Conservation (phyloP, 2,797 vertebrate genomes). For the Alca torda region DNA sequence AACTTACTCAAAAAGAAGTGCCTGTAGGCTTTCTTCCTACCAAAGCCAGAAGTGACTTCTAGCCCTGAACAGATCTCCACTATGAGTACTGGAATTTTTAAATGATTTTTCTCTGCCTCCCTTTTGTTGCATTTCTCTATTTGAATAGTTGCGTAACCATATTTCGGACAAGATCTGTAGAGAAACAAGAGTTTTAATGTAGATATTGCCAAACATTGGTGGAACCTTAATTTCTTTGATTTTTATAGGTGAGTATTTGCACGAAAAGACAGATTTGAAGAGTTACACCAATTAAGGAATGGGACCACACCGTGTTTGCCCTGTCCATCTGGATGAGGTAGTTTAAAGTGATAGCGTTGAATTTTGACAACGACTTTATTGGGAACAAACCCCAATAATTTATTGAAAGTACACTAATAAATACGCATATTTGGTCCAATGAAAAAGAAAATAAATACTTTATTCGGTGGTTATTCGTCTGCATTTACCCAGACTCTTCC, state of each 20-base stretch:
- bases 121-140: background rate
- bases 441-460: background rate
- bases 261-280: background rate
- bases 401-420: background rate
- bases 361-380: background rate
- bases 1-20: conserved; percentile 49
- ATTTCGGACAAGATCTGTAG: background rate
- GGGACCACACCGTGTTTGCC: rapidly evolving
- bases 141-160: background rate
- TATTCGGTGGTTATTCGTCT: background rate
- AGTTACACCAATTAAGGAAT: background rate
- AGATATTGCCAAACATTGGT: background rate
- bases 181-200: background rate
- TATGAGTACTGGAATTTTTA: background rate
- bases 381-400: background rate
- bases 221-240: background rate
- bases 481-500: background rate
- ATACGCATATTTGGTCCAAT: background rate
- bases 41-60: conserved; percentile 61
- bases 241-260: background rate
- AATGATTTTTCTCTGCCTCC: background rate
- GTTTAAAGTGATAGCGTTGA: background rate
- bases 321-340: background rate
- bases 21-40: conserved; percentile 34
- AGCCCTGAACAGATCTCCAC: conserved; percentile 36